Base-by-base conservation (phyloP, 2,113 vertebrate species). In the Oncorhynchus clarkii region DNA sequence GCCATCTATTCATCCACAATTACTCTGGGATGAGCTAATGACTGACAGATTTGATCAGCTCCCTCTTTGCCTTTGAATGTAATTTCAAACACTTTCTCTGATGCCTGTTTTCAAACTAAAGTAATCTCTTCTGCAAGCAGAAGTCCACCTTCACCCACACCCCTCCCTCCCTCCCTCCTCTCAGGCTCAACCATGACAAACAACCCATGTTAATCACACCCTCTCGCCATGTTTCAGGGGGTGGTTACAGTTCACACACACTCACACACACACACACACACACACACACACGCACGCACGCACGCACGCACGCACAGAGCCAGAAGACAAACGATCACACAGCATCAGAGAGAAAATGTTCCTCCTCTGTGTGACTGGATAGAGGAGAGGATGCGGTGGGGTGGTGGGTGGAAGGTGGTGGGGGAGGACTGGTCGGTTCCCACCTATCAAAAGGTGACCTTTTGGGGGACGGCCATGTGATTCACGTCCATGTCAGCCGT, bases 361-460 rank as follows among this genome's bases (percentile, higher is more conserved):
- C 9, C 82, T 80, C 84, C 74, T 68, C 22, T 48, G 74, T n/a
- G 45, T 81, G 71, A 31, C 18, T 57, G 59, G 18, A 5, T n/a
- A 24, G 59, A 16, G n/a, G 59, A 8, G n/a, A 22, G n/a, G n/a
- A 62, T 62, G 59, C 2, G 75, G 29, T 49, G 39, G 69, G 2
- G 67, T 81, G 69, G 80, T 75, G 60, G 70, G 74, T 66, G 78
- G 76, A 72, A 65, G 60, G 34, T 74, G 26, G 34, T 20, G 39
- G 14, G 2, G 39, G 31, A 2, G 9, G 64, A 13, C 12, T n/a
- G 34, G 29, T 66, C 11, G 11, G 2, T 70, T 80, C 79, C 82
- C 74, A 86, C 80, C 77, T 85, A 80, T 87, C 77, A 81, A 87
- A 76, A 76, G 75, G 73, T 87, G 88, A 88, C 88, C 87, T 86